These are phyloP conservation scores for Ophiothrix spiculata DNA, from an alignment of 35 echinoderm and acorn worm genomes.

Conservation along the genomic window DNA sequence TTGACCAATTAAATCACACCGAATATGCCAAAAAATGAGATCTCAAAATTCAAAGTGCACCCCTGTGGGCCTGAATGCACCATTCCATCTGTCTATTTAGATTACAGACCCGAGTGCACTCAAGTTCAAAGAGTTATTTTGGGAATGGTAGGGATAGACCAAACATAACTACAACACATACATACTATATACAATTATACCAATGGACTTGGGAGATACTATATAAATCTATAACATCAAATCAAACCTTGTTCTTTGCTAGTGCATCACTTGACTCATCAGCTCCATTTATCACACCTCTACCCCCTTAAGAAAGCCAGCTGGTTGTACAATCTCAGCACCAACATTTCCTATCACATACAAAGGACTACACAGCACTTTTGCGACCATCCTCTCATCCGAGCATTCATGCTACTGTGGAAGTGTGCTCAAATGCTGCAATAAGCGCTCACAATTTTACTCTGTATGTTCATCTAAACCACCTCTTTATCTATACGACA, in stretches of 20 bases:
- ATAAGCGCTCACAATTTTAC: neutral
- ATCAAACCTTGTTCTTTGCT: neutral
- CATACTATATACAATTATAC: neutral
- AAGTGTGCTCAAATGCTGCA: neutral
- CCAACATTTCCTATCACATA: neutral
- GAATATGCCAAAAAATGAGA: neutral
- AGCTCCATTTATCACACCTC: too few species aligned
- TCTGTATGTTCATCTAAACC: neutral
- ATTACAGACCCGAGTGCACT: neutral
- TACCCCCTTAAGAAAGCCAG: neutral
- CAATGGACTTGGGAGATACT: neutral
- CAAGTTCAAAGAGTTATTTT: too few species aligned
- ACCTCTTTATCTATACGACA: neutral
- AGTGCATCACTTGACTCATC: too few species aligned
- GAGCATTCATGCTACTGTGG: neutral
- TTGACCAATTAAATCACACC: constrained; percentile 8
- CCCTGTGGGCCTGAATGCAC: neutral
- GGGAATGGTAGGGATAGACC: too few species aligned
- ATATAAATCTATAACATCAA: neutral
- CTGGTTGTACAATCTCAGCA: neutral
- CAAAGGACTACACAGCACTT: neutral
- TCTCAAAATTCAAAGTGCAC: neutral
- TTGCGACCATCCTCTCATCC: neutral
- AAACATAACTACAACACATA: too few species aligned
- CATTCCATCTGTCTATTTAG: neutral